Evolutionary conservation across 2,888 invertebrate genomes (phyloP), one percentile per base, ranked within the genome.

Genomic region (Cataglyphis altisquamis): DNA sequence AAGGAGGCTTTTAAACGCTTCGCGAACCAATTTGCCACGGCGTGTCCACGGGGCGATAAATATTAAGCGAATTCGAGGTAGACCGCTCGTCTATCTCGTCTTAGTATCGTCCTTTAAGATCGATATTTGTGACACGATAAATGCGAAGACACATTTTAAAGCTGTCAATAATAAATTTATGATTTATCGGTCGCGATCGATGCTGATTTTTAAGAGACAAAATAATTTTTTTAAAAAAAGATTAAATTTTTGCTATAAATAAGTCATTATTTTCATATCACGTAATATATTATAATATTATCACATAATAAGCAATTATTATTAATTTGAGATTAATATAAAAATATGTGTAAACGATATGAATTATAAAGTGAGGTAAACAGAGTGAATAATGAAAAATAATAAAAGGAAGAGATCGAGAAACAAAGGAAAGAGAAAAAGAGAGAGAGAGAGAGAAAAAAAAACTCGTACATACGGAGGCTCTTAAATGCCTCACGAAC

Each of bases 21-120:
- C 89, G 92, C 91, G 89, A 90, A 88, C 91, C 92, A 93, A 93
- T 93, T 93, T 92, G 92, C 91, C 91, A 92, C 89, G 90, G 87
- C 86, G 87, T 86, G 90, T 92, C 89, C 88, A 84, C 88, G 85
- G 87, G 91, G 88, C 90, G 90, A 91, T 92, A 92, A 92, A 92
- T 92, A 92, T 92, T 90, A 85, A 86, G 87, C 64, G 70, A 84
- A 84, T 89, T 83, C 80, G 68, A 70, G 60, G 60, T 52, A 48
- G 78, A 29, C 25, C 68, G 45, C 45, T 45, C 52, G 62, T 18
- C 48, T 21, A 25, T 74, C 62, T 57, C 39, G 45, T 25, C 73
- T 75, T 63, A 32, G 39, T 41, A 67, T 68, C 78, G 29, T 68
- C 32, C 68, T 45, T 75, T 41, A 55, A 25, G 55, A 66, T 48